Conservation (phyloP, 2,888 invertebrate genomes). For the Agrypnus murinus region DNA sequence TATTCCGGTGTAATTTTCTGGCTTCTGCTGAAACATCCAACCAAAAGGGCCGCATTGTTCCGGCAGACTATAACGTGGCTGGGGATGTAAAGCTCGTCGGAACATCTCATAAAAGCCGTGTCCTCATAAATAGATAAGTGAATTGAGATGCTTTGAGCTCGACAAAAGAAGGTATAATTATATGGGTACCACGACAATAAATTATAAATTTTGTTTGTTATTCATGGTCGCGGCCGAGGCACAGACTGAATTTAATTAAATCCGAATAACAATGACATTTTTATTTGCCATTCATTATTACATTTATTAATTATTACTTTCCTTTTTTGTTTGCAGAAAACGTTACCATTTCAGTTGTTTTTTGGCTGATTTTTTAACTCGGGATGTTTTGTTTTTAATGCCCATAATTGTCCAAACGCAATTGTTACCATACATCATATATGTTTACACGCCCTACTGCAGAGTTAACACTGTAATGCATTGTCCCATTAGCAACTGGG, state of each 20-base stretch:
- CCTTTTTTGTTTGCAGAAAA: slow-evolving; percentile 17
- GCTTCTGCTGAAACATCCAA: slow-evolving; percentile 26
- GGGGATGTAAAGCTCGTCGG: slow-evolving; percentile 40
- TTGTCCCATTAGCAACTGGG: slow-evolving; percentile 66
- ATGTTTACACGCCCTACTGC: slow-evolving; percentile 61
- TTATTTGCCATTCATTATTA: slow-evolving; percentile 28
- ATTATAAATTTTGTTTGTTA: slow-evolving; percentile 42
- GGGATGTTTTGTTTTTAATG: slow-evolving; percentile 8
- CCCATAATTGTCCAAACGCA: slow-evolving; percentile 33
- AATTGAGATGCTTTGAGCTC: slow-evolving; percentile 31
- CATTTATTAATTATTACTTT: slow-evolving; percentile 20
- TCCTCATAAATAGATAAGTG: slow-evolving; percentile 43
- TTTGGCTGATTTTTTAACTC: not conserved
- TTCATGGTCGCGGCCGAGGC: slow-evolving; percentile 12
- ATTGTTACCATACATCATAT: slow-evolving; percentile 54
- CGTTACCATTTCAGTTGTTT: not conserved
- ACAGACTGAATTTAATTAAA: slow-evolving; percentile 36
- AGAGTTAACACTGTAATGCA: slow-evolving; percentile 62
- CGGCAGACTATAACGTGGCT: slow-evolving; percentile 33
- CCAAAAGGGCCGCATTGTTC: slow-evolving; percentile 31
- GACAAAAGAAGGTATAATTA: slow-evolving; percentile 42
- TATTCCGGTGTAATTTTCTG: slow-evolving; percentile 39
- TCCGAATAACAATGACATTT: slow-evolving; percentile 26
- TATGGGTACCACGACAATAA: slow-evolving; percentile 36
- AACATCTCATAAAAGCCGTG: slow-evolving; percentile 39